Base-by-base conservation (phyloP, 2,113 vertebrate species). In the Pithys albifrons region DNA sequence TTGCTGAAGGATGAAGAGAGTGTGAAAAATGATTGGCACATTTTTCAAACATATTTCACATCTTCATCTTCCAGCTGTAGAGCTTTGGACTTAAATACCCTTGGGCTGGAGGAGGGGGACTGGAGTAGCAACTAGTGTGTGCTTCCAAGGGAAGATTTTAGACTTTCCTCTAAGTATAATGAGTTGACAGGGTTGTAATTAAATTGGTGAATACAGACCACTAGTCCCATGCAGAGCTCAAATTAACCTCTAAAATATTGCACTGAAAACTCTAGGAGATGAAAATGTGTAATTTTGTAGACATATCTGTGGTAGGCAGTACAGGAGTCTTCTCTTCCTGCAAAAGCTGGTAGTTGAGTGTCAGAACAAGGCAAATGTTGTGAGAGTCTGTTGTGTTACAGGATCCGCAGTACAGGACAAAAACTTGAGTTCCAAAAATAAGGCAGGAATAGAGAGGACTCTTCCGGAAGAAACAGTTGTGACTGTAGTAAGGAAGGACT, bases 11-110 rank as follows among this genome's bases (percentile, higher is more conserved):
- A 85, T 46, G 83, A 88, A 31, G 28, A 67, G 15, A 31, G 28
- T 24, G 14, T 43, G 65, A 73, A 76, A 85, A 88, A 54, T 69
- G 82, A 73, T 81, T 69, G 86, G 39, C 65, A 84, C 52, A 7
- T 80, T 84, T 92, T 92, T 48, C 82, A 90, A 75, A 49, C 39
- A 14, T 46, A 39, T 64, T 80, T 94, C 69, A 59, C 31, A 48
- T 80, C 78, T 84, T 90, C 59, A 55, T 74, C 72, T 55, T 79
- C 61, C 14, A 69, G 14, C 65, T 77, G 67, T 49, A 62, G 52
- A 92, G 82, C n/a, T 87, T 88, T 85, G 74, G 83, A 85, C 49
- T 84, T 76, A 90, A 80, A 90, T 88, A 49, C 43, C 66, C 35
- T 28, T 48, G 52, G 52, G 45, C n/a, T 70, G 27, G 20, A 62